Evolutionary conservation across 2,888 invertebrate species (phyloP), one percentile per base, ranked within the genome.

Genomic region (Yponomeuta malinellus): DNA sequence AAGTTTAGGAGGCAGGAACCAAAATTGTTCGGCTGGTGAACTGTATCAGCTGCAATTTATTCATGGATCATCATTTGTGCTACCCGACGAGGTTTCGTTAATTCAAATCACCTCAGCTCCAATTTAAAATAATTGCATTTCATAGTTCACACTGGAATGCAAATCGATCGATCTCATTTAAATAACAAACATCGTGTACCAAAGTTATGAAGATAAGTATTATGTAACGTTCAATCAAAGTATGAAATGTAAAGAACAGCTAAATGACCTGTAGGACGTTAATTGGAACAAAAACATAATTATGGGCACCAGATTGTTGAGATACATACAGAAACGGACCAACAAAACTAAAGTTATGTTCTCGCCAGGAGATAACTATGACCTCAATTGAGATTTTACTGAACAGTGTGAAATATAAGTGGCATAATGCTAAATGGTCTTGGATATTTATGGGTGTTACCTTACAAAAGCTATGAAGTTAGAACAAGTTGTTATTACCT

Each of bases 401-500:
- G 80, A 76, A 78, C 78, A 76, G 78, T 80, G 79, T 81, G 81
- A 84, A 82, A 82, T 83, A 83, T 79, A 78, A 79, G 78, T 79
- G 79, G 79, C 80, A 82, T 59, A 59, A 59, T 81, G 82, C 81
- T 83, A 83, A 86, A 83, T 83, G 85, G 83, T 78, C 75, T 76
- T 79, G 79, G 82, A 83, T 82, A 85, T 84, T 83, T 85, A 83
- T 81, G 74, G 77, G 76, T 74, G 74, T 76, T 76, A 78, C 77
- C 77, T 75, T 79, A 82, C 82, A 80, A 83, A 82, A 82, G 79
- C 80, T 74, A 48, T 48, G 33, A 78, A 79, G 76, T 78, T 76
- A 78, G 76, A 79, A 86, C 85, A 85, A 86, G 83, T 84, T 86
- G 87, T 87, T 86, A 84, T 83, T 86, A 43, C 43, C 43, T 43